phyloP scores from a whole-genome alignment of 2,797 vertebrate species.

The Gymnothorax javanicus region DNA sequence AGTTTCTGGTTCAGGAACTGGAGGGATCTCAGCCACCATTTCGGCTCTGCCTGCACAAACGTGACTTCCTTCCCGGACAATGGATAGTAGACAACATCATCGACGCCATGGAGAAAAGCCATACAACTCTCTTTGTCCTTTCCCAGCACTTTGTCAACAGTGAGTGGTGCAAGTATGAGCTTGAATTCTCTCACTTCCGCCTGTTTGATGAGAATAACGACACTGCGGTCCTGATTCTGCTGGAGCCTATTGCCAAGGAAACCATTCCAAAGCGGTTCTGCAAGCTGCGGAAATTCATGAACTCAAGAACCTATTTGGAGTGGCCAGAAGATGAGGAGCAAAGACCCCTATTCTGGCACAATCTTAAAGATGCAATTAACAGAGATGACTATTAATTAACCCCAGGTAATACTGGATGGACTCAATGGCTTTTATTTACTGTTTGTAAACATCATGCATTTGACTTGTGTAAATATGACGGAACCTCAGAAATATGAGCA shows the following conservation, averaged over 20 bases:
- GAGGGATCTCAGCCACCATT: constrained; percentile 69
- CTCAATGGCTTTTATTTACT: not conserved
- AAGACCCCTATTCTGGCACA: constrained; percentile 72
- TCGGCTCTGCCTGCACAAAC: constrained; percentile 76
- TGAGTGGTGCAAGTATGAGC: constrained; percentile 83
- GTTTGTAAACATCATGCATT: not conserved
- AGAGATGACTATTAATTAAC: not conserved
- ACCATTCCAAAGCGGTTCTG: constrained; percentile 78
- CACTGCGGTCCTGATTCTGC: constrained; percentile 69
- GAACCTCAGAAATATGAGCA: no score
- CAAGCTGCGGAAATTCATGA: constrained; percentile 79
- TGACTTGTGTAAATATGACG: not conserved
- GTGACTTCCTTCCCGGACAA: constrained; percentile 78
- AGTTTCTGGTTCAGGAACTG: constrained; percentile 71
- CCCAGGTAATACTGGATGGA: not conserved
- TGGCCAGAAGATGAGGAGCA: constrained; percentile 69
- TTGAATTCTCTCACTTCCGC: constrained; percentile 82
- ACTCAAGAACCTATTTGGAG: constrained; percentile 79
- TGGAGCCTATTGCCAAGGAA: constrained; percentile 74
- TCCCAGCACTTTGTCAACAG: constrained; percentile 78
- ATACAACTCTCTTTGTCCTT: constrained; percentile 77
- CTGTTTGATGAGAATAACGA: constrained; percentile 79
- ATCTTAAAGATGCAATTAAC: constrained; percentile 67
- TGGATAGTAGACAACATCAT: constrained; percentile 85
- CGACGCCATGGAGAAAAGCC: constrained; percentile 79